phyloP scores from a whole-genome alignment of 2,113 vertebrate species.

The Brevimyrus niger region DNA sequence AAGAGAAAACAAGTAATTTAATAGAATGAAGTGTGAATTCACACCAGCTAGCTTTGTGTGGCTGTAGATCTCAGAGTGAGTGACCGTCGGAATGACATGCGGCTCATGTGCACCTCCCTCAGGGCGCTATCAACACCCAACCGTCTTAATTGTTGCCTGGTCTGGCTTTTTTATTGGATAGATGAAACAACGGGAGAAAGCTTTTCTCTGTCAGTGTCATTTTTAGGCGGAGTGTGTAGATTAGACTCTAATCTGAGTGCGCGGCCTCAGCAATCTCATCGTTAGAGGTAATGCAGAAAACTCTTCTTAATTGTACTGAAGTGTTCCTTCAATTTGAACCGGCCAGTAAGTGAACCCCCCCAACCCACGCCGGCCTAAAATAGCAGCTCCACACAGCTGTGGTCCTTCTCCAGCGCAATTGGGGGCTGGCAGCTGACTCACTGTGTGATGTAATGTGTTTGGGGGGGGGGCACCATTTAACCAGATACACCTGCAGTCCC shows the following conservation, averaged over 20 bases:
- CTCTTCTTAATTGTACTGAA: neutral
- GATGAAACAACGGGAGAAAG: neutral
- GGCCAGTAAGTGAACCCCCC: neutral
- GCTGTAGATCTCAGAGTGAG: neutral
- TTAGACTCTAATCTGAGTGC: neutral
- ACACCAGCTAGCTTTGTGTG: neutral
- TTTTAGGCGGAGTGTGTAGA: neutral
- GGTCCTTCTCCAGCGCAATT: neutral
- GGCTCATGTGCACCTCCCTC: neutral
- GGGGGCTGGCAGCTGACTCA: neutral
- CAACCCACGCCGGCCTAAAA: neutral
- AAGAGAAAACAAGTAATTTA: neutral
- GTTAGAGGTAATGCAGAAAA: neutral
- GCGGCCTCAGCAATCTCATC: neutral
- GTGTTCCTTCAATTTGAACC: neutral
- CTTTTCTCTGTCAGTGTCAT: neutral
- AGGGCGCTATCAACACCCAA: neutral
- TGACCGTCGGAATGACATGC: neutral
- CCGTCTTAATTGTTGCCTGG: neutral
- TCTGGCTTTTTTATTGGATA: neutral
- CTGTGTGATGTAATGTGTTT: neutral
- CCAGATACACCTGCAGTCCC: neutral
- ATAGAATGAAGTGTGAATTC: neutral
- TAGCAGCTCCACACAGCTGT: neutral
- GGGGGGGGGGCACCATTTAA: neutral